Conservation (phyloP, 2,888 invertebrate genomes). For the Aromia moschata region DNA sequence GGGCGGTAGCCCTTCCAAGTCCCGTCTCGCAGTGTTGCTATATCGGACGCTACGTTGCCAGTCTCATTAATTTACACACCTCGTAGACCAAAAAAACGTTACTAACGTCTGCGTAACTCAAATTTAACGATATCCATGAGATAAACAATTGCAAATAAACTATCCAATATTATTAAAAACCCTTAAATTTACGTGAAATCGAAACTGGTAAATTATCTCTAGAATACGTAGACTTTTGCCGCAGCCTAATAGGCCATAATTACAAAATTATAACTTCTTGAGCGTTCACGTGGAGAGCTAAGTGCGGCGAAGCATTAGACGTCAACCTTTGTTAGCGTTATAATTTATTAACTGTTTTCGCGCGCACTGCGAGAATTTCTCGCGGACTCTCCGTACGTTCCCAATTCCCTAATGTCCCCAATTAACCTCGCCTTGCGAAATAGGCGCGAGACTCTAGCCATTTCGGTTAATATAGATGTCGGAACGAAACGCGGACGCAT, state of each 20-base stretch:
- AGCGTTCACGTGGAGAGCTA: not conserved
- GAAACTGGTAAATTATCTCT: not conserved
- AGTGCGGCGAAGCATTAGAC: not conserved
- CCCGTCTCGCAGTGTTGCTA: too few species aligned
- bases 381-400: not conserved
- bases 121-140: too few species aligned
- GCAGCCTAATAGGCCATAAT: not conserved
- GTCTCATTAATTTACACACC: too few species aligned
- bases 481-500: constrained; percentile 15
- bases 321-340: constrained; percentile 1
- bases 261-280: not conserved
- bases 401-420: constrained; percentile 5
- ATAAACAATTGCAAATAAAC: too few species aligned
- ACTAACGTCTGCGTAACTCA: too few species aligned
- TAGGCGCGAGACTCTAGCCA: constrained; percentile 5
- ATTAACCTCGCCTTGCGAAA: constrained; percentile 15
- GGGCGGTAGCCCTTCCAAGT: too few species aligned
- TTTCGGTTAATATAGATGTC: constrained; percentile 26
- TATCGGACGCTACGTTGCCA: too few species aligned
- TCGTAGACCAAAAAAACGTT: too few species aligned
- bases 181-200: not conserved
- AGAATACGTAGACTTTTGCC: not conserved
- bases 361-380: not conserved
- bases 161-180: too few species aligned
- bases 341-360: constrained; percentile 4